Evolutionary conservation across 2,797 vertebrate species (phyloP), one percentile per base, ranked within the genome.

Genomic region (Darevskia nairensis): DNA sequence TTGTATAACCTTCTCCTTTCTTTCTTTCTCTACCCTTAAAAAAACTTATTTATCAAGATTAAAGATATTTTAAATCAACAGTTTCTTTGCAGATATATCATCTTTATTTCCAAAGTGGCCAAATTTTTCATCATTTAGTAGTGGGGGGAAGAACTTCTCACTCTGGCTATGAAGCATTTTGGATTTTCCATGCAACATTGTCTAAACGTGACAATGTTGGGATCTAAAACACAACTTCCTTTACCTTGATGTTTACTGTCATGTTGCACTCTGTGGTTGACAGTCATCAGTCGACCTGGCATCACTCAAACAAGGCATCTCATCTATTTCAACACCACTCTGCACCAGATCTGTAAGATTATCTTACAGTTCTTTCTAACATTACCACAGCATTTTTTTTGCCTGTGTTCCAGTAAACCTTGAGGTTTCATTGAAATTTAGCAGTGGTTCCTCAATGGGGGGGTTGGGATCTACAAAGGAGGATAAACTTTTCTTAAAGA

Each of bases 31-130:
- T 55, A 15, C 71, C 32, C 66, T 86, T 7, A 32, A 29, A 81
- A 80, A 85, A 85, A 95, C 95, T 97, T 96, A 96, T 96, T 97
- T 96, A 97, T 97, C 96, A 97, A 97, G 96, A 97, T 97, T 97
- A 96, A 97, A 97, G 94, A 92, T 96, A 89, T 92, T 96, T 96
- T 96, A 97, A 96, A 97, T 97, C 96, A 97, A 97, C 93, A 90
- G 86, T 95, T 96, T 95, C 86, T 79, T 89, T 91, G 92, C 92
- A 95, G 94, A 95, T 95, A 92, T 95, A 95, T 95, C 91, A 94
- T 95, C 92, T 95, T 95, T 96, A 95, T 95, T 95, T 95, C 90
- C 93, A 94, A 96, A 95, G 94, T 89, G 83, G 93, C 88, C 91
- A 94, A 92, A 95, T 95, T 95, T 95, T 96, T 96, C 94, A 96